phyloP scores from a whole-genome alignment of 2,797 vertebrate species.

The Galago senegalensis region DNA sequence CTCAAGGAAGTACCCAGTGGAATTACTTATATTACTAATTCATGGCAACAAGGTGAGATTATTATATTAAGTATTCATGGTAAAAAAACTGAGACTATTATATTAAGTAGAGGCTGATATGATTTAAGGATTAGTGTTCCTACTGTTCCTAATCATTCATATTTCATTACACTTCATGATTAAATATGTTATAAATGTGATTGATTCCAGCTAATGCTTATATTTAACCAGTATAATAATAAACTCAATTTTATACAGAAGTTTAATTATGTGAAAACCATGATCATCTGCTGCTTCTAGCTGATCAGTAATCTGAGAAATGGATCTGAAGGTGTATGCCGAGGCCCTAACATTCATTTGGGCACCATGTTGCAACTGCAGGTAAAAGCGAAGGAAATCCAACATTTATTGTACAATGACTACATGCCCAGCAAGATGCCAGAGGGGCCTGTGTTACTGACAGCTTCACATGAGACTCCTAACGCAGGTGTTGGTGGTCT shows the following conservation, averaged over 20 bases:
- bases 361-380: not conserved
- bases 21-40: conserved; percentile 48
- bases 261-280: not conserved
- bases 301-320: not conserved
- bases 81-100: not conserved
- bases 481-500: not conserved
- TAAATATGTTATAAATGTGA: conserved; percentile 26
- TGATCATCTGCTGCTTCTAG: not conserved
- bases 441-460: not conserved
- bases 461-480: not conserved
- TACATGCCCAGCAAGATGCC: not conserved
- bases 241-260: not conserved
- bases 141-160: not conserved
- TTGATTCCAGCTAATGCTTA: not conserved
- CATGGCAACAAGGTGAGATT: not conserved
- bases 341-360: not conserved
- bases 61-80: conserved; percentile 20
- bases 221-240: conserved; percentile 3
- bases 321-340: not conserved
- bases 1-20: not conserved
- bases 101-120: not conserved
- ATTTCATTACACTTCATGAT: conserved; percentile 46
- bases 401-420: not conserved
- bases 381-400: not conserved
- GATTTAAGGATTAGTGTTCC: conserved; percentile 10